Base-by-base conservation (phyloP, 2,888 invertebrate genomes). In the Stomorhina lunata region DNA sequence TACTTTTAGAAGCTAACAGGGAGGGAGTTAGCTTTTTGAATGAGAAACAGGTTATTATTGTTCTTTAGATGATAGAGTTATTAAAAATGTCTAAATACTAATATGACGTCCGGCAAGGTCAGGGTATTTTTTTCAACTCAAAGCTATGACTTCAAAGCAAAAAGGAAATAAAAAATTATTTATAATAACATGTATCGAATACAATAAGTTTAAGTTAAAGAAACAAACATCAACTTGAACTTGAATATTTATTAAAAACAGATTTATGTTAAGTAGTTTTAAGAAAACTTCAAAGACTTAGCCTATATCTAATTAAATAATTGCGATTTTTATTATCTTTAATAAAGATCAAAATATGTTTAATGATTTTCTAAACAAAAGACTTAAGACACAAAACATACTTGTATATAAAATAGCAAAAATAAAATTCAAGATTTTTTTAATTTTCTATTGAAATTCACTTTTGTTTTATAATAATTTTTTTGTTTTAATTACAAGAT, bases 61-160 rank as follows among this genome's bases (percentile, higher is more conserved):
- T 53, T 53, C 25, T 66, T 20, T 15, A 32, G 27, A 81, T 85
- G 85, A 85, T 83, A 76, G 55, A 61, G 80, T 73, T 77, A 81
- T 80, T 85, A 84, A 84, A 80, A 83, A 48, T 83, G 71, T 81
- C 83, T 83, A 61, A 57, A 81, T 73, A 84, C 72, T 68, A 27
- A 86, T 84, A 85, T 86, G 87, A 87, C 85, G 86, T 65, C 50
- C 9, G 29, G 55, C 68, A 80, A 80, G 80, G 75, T 80, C 63
- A 80, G 69, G 80, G 73, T 55, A 12, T 68, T 66, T 27, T 61
- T 17, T 20, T n/a, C 20, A 66, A 22, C 34, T 9, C 7, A 57
- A 5, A 48, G 29, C 20, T 78, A 43, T 27, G 25, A 6, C 3
- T 87, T 57, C n/a, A n/a, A n/a, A n/a, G n/a, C n/a, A 68, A 84